These are phyloP conservation scores for Pachycephus smyrnensis DNA, from an alignment of 2,888 invertebrate genomes.

Conservation along the genomic window DNA sequence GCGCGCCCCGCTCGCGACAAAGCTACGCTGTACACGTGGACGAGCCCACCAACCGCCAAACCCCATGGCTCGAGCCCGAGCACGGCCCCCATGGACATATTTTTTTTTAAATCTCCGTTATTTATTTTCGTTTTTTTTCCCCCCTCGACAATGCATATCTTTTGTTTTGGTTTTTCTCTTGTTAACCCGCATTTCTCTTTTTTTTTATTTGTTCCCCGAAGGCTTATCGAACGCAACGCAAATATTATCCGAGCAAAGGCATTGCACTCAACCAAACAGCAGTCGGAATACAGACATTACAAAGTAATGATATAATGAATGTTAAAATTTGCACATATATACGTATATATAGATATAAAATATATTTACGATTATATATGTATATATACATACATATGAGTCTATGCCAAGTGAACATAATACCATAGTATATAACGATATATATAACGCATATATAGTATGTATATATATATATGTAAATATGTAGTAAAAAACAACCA, in stretches of 20 bases:
- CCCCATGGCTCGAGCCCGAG: slow-evolving; percentile 7
- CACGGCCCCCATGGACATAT: slow-evolving; percentile 12
- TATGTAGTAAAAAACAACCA: slow-evolving; percentile 77
- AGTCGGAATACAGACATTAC: slow-evolving; percentile 49
- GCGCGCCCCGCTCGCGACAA: slow-evolving; percentile 50
- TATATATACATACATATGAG: slow-evolving; percentile 11
- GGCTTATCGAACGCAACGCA: slow-evolving; percentile 19
- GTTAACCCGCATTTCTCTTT: slow-evolving; percentile 34
- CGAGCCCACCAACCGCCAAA: background rate
- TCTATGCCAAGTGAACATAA: slow-evolving; percentile 27
- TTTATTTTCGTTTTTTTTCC: slow-evolving; percentile 1
- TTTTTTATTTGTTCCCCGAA: slow-evolving; percentile 16
- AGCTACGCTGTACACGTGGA: slow-evolving; percentile 64
- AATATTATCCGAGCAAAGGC: slow-evolving; percentile 29
- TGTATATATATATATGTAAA: slow-evolving; percentile 44
- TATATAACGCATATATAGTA: slow-evolving; percentile 31
- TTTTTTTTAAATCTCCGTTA: slow-evolving; percentile 34
- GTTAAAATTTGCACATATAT: slow-evolving; percentile 33
- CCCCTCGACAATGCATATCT: too few relatives aligned
- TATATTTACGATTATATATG: slow-evolving; percentile 12
- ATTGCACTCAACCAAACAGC: slow-evolving; percentile 50
- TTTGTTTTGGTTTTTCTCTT: slow-evolving; percentile 14
- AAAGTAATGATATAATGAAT: slow-evolving; percentile 44
- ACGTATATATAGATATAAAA: slow-evolving; percentile 31
- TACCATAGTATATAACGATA: slow-evolving; percentile 36